Evolutionary conservation across 92 coral and sea anemone species (phyloP).

Genomic region (Scolanthus callimorphus): DNA sequence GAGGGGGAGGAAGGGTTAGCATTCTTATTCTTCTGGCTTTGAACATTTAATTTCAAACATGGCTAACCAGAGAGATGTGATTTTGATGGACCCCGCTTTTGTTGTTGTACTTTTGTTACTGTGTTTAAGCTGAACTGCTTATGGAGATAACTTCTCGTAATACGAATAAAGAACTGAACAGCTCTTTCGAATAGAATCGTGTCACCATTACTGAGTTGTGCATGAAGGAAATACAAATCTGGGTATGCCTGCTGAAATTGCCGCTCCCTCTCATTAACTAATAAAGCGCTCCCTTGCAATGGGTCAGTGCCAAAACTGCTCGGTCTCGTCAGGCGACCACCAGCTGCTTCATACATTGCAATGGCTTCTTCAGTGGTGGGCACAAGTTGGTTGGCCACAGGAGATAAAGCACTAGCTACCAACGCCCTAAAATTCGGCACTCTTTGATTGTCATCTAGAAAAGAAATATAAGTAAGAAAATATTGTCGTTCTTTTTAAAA

Average conservation of each 20-base stretch:
- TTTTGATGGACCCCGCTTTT: not conserved
- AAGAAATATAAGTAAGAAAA: not conserved
- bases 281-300: conserved; percentile 5
- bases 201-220: conserved; percentile 31
- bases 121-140: not conserved
- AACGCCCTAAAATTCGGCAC: conserved; percentile 21
- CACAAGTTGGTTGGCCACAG: conserved; percentile 9
- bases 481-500: no score
- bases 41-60: not conserved
- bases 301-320: conserved; percentile 39
- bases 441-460: not conserved
- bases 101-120: not conserved
- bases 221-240: conserved; percentile 13
- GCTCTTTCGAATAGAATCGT: conserved; percentile 31
- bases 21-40: no score
- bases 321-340: conserved; percentile 30
- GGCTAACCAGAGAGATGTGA: no score
- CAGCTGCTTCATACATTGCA: conserved; percentile 39
- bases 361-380: conserved; percentile 51
- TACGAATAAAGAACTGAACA: conserved; percentile 36
- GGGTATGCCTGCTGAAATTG: conserved; percentile 19
- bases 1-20: no score
- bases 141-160: conserved; percentile 9
- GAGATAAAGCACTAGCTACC: conserved; percentile 18
- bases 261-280: conserved; percentile 25